Evolutionary conservation across 92 coral and sea anemone species (phyloP), one percentile per base, ranked within the genome.

Genomic region (Umimayanthus kanabou): DNA sequence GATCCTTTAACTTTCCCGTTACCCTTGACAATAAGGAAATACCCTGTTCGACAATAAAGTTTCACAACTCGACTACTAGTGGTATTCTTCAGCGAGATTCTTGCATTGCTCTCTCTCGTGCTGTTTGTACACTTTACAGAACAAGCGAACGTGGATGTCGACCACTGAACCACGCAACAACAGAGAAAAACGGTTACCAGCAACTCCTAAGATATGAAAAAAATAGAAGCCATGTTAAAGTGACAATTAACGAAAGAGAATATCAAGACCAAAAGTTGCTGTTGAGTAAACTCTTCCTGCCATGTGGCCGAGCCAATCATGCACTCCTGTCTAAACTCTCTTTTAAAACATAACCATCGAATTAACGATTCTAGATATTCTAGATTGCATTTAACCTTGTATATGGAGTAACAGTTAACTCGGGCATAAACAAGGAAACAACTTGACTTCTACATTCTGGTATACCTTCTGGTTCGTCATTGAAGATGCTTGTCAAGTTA

Each of bases 21-120:
- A 39, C 65, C 55, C 18, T 81, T 42, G 11, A 81, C 85, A 66
- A 81, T n/a, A 23, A 81, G 85, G 74, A 30, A 81, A 66, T 81
- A 81, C 47, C 76, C 85, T 5, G 85, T 81, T 69, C 85, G 58
- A 13, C 57, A 39, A 20, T 65, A 39, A 13, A 81, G 85, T 39
- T 66, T 39, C 16, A 81, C 85, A 25, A 23, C 10, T 25, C 85
- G 85, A 70, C 39, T 81, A 76, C 22, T 25, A 40, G 85, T 20
- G 6, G 85, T 20, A 29, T 64, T 61, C 20, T 5, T 57, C n/a
- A 37, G 49, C 15, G 30, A 10, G 37, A 39, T 64, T 9, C 47
- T 25, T n/a, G 64, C 22, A n/a, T 39, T 39, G 11, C 40, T 66
- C 2, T 33, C 33, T 18, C 76, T 39, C n/a, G 39, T 66, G 11